Evolutionary conservation across 2,888 invertebrate species (phyloP).

Genomic region (Abrostola triplasia): DNA sequence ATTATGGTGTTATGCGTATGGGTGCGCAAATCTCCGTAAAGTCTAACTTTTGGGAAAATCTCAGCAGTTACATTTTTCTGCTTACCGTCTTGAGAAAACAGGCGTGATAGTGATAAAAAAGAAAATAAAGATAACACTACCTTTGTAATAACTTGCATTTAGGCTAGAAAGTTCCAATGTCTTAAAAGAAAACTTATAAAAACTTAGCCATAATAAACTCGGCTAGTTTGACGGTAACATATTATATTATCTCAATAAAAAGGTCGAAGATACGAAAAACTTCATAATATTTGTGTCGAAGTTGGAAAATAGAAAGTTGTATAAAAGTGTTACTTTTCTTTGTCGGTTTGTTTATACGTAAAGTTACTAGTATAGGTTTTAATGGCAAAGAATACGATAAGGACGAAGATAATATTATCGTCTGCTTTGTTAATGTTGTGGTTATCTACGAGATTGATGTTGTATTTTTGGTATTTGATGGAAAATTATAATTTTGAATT

Average conservation of each 20-base stretch:
- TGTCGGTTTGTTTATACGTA: constrained; percentile 1
- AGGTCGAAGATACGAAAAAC: constrained; percentile 19
- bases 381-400: neutral
- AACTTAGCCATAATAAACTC: constrained; percentile 29
- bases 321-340: constrained; percentile 13
- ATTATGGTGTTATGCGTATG: too few relatives aligned
- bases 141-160: neutral
- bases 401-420: neutral
- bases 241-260: constrained; percentile 34
- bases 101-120: neutral
- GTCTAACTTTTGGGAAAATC: too few relatives aligned
- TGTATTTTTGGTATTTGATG: too few relatives aligned
- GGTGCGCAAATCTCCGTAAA: too few relatives aligned
- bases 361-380: neutral
- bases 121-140: constrained; percentile 2
- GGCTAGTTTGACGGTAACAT: constrained; percentile 20
- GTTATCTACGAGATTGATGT: too few relatives aligned
- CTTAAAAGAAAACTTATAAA: constrained; percentile 20
- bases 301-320: constrained; percentile 10
- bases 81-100: too few relatives aligned
- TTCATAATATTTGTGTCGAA: constrained; percentile 25
- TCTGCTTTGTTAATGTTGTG: too few relatives aligned
- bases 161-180: neutral
- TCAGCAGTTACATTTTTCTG: too few relatives aligned
- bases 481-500: too few relatives aligned